Percentiles rank a stretch among this genome's conserved stretches.
Conservation (phyloP, 2,113 vertebrate species). For the Ahaetulla prasina region DNA sequence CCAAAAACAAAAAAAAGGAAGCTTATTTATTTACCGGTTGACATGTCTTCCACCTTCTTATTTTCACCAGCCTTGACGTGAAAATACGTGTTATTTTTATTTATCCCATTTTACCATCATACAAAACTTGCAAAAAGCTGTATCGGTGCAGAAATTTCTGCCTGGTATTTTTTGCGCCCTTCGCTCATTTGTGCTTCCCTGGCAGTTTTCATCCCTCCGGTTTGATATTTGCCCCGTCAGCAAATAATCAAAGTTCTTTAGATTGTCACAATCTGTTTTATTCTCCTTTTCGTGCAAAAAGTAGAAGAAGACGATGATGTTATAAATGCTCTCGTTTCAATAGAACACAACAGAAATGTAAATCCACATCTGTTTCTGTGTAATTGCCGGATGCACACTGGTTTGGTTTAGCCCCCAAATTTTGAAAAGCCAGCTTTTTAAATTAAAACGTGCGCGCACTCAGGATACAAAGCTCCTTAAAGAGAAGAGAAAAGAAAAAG, state of each 20-base stretch:
- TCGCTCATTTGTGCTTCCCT: slow-evolving; percentile 37
- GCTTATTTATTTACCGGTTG: slow-evolving; percentile 41
- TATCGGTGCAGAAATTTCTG: slow-evolving; percentile 14
- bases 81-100: slow-evolving; percentile 32
- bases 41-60: slow-evolving; percentile 31
- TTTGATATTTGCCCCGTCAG: slow-evolving; percentile 63
- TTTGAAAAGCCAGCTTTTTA: slow-evolving; percentile 56
- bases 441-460: slow-evolving; percentile 59
- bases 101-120: slow-evolving; percentile 36
- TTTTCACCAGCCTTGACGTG: slow-evolving; percentile 18
- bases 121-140: slow-evolving; percentile 33
- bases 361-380: slow-evolving; percentile 67
- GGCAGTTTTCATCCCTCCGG: slow-evolving; percentile 50
- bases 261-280: slow-evolving; percentile 56
- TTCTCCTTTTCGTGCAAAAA: slow-evolving; percentile 30
- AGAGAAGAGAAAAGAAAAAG: background rate
- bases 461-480: slow-evolving; percentile 39
- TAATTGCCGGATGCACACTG: slow-evolving; percentile 65
- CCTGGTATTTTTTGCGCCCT: slow-evolving; percentile 35
- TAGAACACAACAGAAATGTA: slow-evolving; percentile 65
- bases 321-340: slow-evolving; percentile 59
- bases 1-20: slow-evolving; percentile 1
- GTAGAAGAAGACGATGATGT: slow-evolving; percentile 6
- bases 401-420: slow-evolving; percentile 63
- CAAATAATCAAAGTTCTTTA: slow-evolving; percentile 68